Conservation (phyloP, 2,797 vertebrate genomes). For the Meriones psammophilus region DNA sequence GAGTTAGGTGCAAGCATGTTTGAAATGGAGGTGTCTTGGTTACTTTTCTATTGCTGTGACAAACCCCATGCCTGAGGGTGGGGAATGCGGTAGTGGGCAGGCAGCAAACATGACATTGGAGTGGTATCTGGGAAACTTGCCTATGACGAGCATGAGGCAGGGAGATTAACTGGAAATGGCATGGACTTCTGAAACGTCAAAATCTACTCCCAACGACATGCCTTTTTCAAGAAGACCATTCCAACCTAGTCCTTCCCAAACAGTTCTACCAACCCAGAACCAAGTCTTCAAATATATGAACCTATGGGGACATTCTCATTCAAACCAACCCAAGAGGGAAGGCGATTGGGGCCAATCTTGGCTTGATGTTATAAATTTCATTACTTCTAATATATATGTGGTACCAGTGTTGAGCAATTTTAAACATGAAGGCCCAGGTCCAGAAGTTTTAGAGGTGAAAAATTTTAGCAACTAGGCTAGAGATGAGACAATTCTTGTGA, state of each 20-base stretch:
- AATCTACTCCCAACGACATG: background rate
- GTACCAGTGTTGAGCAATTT: background rate
- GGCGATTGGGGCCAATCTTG: background rate
- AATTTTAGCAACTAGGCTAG: background rate
- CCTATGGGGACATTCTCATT: background rate
- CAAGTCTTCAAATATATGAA: background rate
- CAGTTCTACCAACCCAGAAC: background rate
- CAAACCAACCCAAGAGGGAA: background rate
- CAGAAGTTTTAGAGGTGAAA: background rate
- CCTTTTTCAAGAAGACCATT: background rate
- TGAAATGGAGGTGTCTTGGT: background rate
- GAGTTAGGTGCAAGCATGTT: background rate
- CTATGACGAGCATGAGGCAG: background rate
- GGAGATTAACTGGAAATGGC: background rate
- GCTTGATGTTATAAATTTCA: background rate
- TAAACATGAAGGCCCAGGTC: background rate
- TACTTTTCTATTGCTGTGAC: background rate
- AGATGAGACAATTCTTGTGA: background rate
- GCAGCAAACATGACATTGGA: background rate
- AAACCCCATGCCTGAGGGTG: background rate
- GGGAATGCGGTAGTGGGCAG: background rate
- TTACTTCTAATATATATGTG: background rate
- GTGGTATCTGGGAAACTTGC: background rate
- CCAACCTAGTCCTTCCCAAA: background rate
- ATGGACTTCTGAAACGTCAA: background rate